phyloP scores from a whole-genome alignment of 64 coral and sea anemone genomes.

The Porites lutea region DNA sequence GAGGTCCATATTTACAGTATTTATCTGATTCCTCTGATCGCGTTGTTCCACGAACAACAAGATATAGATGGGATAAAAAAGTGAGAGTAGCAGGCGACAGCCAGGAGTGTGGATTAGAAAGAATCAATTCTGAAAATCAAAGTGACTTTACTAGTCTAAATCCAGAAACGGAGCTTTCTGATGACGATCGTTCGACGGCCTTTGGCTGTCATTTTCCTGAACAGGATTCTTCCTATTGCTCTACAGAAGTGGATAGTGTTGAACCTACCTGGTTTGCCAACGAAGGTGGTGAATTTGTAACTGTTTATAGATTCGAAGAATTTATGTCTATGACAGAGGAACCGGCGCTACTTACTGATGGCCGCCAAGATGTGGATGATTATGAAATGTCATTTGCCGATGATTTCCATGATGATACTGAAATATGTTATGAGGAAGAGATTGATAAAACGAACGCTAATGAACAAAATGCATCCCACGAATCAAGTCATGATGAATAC shows the following conservation, averaged over 20 bases:
- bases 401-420: background rate
- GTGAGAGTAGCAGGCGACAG: background rate
- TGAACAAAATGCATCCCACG: background rate
- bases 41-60: constrained; percentile 18
- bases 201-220: background rate
- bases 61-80: constrained; percentile 15
- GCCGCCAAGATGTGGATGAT: background rate
- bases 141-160: background rate
- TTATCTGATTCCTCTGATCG: background rate
- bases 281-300: too few relatives aligned
- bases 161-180: background rate
- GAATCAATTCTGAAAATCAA: background rate
- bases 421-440: background rate
- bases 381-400: background rate
- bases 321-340: background rate
- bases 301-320: too few relatives aligned
- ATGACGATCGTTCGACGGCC: background rate
- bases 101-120: background rate
- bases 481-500: background rate
- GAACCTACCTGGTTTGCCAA: too few relatives aligned
- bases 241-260: background rate
- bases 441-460: background rate
- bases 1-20: constrained; percentile 26
- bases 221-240: background rate
- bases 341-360: constrained; percentile 3